Base-by-base conservation (phyloP, 1,140 invertebrate species). In the Diabrotica virgifera region DNA sequence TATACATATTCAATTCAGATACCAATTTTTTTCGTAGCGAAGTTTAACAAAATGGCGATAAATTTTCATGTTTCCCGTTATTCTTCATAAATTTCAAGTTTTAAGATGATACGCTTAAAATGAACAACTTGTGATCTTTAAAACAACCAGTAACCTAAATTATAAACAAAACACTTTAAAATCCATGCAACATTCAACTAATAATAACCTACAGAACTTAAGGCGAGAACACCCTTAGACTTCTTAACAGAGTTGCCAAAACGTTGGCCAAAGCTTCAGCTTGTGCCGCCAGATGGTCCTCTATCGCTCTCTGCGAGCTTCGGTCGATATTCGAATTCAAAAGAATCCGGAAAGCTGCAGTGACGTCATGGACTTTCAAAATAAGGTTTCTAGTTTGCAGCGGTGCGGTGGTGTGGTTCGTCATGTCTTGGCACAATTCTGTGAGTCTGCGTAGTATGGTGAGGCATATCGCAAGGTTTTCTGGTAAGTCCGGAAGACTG, bases 181-280 rank as follows among this genome's bases (percentile, higher is more conserved):
- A 24, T 24, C 24, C 24, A 24, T 24, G 4, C 1, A 24, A 24
- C 24, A 24, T 24, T 24, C 4, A 24, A 24, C 24, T 24, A 24
- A 24, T 24, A 24, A 24, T 24, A 24, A 24, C 1, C 24, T 24
- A 24, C 24, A 24, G 24, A 24, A 35, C 35, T 66, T 68, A 90
- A 59, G 89, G 89, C 53, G 89, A 89, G 77, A 93, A 90, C n/a
- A 90, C 88, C 70, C 91, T 84, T 65, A 95, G 81, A 72, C 91
- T 92, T 71, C 91, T 84, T 69, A 95, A 83, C 57, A 95, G 78
- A 13, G 90, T 89, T 52, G 91, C 91, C 64, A 95, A 80, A 5
- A 93, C 89, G 73, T 88, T 88, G 5, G 92, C 92, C 66, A 95
- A 77, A 52, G 86, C 86, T 71, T 93, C 92, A 0, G 93, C 92